These are phyloP conservation scores for Sternarchorhynchus goeldii DNA, from an alignment of 2,797 vertebrate species.

Conservation along the genomic window DNA sequence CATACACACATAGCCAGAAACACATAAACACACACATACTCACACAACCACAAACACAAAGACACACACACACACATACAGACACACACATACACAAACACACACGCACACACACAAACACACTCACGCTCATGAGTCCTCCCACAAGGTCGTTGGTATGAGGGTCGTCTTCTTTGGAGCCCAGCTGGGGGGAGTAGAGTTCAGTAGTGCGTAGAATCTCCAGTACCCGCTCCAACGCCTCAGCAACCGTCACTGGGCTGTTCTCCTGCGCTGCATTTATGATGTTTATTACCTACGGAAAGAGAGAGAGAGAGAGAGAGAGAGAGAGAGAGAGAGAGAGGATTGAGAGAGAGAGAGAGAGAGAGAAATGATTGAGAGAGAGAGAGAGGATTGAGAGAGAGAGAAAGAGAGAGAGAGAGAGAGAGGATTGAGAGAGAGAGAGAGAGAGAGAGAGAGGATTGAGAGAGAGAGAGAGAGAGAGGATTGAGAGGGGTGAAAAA, in stretches of 20 bases:
- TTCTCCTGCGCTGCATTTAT: conserved; percentile 95
- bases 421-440: not conserved
- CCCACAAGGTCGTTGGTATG: conserved; percentile 94
- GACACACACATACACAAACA: not conserved
- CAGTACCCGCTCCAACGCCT: conserved; percentile 92
- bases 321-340: not conserved
- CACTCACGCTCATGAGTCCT: conserved; percentile 91
- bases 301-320: conserved; percentile 6
- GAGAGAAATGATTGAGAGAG: not conserved
- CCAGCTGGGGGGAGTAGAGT: conserved; percentile 92
- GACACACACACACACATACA: too few species aligned
- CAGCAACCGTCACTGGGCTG: conserved; percentile 89
- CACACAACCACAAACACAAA: too few species aligned
- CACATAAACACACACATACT: too few species aligned
- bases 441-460: not conserved
- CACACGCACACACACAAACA: not conserved
- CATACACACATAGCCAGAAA: too few species aligned
- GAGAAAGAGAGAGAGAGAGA: not conserved
- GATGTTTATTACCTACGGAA: conserved; percentile 92
- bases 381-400: too few species aligned
- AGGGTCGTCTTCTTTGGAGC: conserved; percentile 92
- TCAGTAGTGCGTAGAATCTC: conserved; percentile 95
- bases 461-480: not conserved
- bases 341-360: conserved; percentile 10
- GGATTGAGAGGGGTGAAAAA: too few species aligned